These are phyloP conservation scores for Gavialis gangeticus DNA, from an alignment of 2,113 vertebrate genomes.

Conservation along the genomic window DNA sequence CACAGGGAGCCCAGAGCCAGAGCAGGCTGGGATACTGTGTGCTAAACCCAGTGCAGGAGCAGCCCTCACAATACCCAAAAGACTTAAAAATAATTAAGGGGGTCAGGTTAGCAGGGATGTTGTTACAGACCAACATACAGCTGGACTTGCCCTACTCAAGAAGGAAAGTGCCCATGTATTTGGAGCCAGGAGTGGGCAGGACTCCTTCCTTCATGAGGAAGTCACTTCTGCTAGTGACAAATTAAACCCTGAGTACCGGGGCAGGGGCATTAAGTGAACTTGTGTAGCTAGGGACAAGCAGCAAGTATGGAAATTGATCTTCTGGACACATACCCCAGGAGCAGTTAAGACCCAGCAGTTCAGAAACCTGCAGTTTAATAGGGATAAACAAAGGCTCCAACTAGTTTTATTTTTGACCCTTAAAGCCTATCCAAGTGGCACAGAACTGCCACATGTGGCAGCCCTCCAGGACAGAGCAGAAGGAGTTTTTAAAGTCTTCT, in stretches of 20 bases:
- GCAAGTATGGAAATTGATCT: accelerated
- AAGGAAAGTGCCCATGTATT: too few species aligned
- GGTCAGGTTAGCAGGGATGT: too few species aligned
- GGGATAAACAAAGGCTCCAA: accelerated
- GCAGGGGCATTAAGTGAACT: not conserved
- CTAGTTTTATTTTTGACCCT: not conserved
- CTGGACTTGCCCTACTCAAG: not conserved
- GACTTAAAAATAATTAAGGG: not conserved
- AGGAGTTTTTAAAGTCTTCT: accelerated
- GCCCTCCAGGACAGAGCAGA: not conserved
- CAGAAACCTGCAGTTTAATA: not conserved
- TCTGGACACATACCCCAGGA: not conserved
- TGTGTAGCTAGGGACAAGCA: not conserved
- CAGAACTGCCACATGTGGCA: accelerated
- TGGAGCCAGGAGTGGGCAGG: too few species aligned
- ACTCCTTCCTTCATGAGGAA: not conserved
- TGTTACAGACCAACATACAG: not conserved
- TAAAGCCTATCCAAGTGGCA: not conserved
- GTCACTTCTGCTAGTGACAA: not conserved
- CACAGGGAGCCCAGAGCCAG: not conserved
- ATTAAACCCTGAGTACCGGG: conserved; percentile 26
- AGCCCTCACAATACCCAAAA: not conserved
- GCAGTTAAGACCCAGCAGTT: not conserved
- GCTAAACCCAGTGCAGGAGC: not conserved
- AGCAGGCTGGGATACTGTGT: not conserved